Evolutionary conservation across 2,113 vertebrate species (phyloP), one percentile per base, ranked within the genome.

Genomic region (Crotalus helleri): DNA sequence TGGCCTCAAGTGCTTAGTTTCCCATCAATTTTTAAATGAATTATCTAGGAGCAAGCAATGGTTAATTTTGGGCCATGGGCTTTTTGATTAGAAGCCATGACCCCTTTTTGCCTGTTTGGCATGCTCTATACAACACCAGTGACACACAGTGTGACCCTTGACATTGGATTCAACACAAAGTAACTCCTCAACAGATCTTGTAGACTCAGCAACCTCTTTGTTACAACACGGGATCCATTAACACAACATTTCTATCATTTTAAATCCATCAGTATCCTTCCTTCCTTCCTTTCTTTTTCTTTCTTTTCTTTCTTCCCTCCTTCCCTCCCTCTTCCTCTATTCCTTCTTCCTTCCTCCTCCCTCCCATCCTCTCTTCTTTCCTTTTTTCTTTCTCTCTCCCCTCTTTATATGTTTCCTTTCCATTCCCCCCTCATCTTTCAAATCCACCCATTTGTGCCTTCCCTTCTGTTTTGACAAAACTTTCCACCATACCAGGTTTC

Each of bases 11-110:
- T 94, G 97, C 94, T 98, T 98, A 97, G 97, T 97, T 98, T 96
- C 97, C 97, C 97, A 97, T 99, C 98, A 97, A 98, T 98, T 98
- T 98, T 97, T 98, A 98, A 98, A 99, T 98, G 98, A 99, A 99
- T 99, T 98, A 99, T 99, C 98, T 98, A 96, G 95, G 97, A 98
- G 98, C 98, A 98, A 98, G 97, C 97, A 98, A 96, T 97, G 98
- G 98, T 99, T 99, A 98, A 99, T 99, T 99, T 97, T 98, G 99
- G 97, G 97, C 97, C 98, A 95, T 96, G 97, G 98, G 98, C 98
- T 98, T 98, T 99, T 98, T 98, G 98, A 99, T 99, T 97, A 96
- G 97, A 98, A 97, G 96, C 98, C 97, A 95, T 98, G 98, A 99
- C 98, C 99, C 97, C 96, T 96, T 90, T 93, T 95, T 96, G 96